Percentiles rank a stretch among this genome's conserved stretches.
phyloP scores from a whole-genome alignment of 1,140 invertebrate genomes.

The Drosophila elegans region DNA sequence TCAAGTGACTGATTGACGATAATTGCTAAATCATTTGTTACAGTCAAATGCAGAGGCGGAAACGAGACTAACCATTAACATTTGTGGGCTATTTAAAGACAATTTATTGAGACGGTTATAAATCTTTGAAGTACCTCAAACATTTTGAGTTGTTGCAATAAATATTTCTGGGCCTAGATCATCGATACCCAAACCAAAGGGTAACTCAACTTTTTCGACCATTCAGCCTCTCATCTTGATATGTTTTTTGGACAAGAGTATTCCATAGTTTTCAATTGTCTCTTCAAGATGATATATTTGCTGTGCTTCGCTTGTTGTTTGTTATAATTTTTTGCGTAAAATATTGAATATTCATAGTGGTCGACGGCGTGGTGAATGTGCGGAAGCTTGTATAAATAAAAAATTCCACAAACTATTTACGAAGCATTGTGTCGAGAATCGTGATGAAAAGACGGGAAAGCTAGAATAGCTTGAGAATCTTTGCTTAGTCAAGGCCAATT shows the following conservation, averaged over 20 bases:
- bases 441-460: conserved; percentile 52
- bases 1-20: conserved; percentile 57
- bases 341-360: conserved; percentile 78
- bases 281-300: conserved; percentile 44
- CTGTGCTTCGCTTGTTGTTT: conserved; percentile 18
- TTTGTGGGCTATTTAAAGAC: conserved; percentile 53
- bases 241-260: conserved; percentile 29
- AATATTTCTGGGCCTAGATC: conserved; percentile 46
- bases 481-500: conserved; percentile 19
- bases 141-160: conserved; percentile 39
- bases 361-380: conserved; percentile 62
- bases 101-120: conserved; percentile 75
- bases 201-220: conserved; percentile 8
- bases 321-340: conserved; percentile 66
- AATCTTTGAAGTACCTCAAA: conserved; percentile 60
- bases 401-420: conserved; percentile 62
- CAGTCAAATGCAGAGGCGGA: conserved; percentile 68
- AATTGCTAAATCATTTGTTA: conserved; percentile 50
- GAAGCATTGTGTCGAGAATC: conserved; percentile 68
- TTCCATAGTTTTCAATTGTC: conserved; percentile 24
- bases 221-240: conserved; percentile 1
- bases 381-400: conserved; percentile 63
- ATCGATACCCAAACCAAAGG: background rate
- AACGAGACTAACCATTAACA: conserved; percentile 51
- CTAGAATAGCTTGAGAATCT: conserved; percentile 21